Evolutionary conservation across 2,888 invertebrate genomes (phyloP).

Genomic region (Ennomos erosarius): DNA sequence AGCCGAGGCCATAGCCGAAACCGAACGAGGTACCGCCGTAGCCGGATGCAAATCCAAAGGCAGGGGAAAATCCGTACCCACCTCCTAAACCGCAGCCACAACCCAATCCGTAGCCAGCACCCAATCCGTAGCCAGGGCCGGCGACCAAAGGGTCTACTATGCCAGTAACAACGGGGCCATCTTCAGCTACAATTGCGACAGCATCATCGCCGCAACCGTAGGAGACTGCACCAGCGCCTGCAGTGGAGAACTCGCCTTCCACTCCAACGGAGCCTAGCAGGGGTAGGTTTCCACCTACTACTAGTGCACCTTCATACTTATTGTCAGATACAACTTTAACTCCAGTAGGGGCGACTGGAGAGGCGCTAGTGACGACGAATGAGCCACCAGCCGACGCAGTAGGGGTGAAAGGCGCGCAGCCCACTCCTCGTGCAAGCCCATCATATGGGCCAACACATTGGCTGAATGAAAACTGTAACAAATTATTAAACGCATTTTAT

Average conservation of each 20-base stretch:
- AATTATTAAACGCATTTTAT: not conserved
- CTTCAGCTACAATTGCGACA: constrained; percentile 40
- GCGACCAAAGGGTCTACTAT: constrained; percentile 4
- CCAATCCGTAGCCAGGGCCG: constrained; percentile 5
- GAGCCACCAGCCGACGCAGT: constrained; percentile 39
- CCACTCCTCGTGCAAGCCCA: constrained; percentile 6
- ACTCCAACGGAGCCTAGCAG: constrained; percentile 43
- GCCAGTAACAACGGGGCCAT: constrained; percentile 41
- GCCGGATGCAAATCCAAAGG: not conserved
- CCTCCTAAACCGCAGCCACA: constrained; percentile 9
- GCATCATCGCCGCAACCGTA: constrained; percentile 43
- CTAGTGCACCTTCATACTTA: constrained; percentile 47
- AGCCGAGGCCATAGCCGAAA: constrained; percentile 13
- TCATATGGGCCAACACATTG: constrained; percentile 15
- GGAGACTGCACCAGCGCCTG: constrained; percentile 43
- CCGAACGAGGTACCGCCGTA: constrained; percentile 7
- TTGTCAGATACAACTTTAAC: constrained; percentile 47
- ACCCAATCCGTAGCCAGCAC: constrained; percentile 5
- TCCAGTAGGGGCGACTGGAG: constrained; percentile 41
- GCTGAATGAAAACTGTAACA: constrained; percentile 16
- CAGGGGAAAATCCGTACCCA: not conserved
- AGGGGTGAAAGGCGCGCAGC: constrained; percentile 12
- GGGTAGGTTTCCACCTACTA: constrained; percentile 39
- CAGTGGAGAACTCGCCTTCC: constrained; percentile 38
- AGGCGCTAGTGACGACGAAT: constrained; percentile 48